Conservation (phyloP, 2,797 vertebrate species). For the Acrocephalus scirpaceus region DNA sequence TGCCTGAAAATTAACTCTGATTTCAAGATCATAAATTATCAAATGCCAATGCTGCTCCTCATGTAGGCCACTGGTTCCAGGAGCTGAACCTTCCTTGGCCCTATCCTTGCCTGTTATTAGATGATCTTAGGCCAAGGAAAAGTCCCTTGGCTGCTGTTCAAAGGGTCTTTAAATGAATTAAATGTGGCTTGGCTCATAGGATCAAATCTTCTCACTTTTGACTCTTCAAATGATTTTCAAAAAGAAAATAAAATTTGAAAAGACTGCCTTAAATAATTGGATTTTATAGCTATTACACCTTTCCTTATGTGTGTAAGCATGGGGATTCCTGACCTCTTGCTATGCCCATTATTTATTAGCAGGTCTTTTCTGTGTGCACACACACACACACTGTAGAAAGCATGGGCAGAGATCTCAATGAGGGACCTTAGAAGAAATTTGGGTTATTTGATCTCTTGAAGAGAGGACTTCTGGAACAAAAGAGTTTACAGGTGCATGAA, state of each 20-base stretch:
- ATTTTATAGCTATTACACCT: not conserved
- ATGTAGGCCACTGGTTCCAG: not conserved
- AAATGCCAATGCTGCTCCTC: not conserved
- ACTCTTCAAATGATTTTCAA: not conserved
- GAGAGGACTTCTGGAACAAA: not conserved
- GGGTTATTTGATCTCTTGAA: not conserved
- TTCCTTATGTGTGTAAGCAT: not conserved
- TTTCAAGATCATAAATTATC: not conserved
- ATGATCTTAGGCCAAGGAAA: not conserved
- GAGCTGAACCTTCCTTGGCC: not conserved
- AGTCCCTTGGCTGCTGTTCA: not conserved
- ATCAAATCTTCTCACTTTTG: not conserved
- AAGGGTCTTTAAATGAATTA: not conserved
- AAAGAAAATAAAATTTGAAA: not conserved
- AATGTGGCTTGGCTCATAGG: not conserved
- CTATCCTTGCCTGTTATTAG: not conserved
- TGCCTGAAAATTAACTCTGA: not conserved
- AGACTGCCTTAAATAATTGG: not conserved
- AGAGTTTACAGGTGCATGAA: not conserved
- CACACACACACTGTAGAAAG: not conserved
- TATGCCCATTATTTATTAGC: not conserved
- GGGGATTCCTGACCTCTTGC: not conserved
- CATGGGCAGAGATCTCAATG: not conserved
- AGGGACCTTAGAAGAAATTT: not conserved
- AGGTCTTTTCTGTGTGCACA: not conserved